Conservation (phyloP, 2,888 invertebrate species). For the Cryptocephalus moraei region DNA sequence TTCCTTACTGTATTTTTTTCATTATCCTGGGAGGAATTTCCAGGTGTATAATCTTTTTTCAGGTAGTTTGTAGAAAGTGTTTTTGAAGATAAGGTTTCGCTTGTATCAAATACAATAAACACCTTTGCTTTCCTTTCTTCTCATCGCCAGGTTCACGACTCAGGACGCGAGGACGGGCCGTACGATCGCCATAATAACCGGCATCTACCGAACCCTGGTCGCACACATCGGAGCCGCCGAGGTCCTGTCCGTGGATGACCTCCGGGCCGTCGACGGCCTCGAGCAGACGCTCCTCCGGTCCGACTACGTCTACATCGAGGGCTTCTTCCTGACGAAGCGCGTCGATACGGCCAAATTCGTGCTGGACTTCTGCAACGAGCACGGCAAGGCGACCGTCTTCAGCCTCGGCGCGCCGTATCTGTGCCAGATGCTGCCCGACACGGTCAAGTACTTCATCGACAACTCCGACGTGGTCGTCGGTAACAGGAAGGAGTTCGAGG, state of each 20-base stretch:
- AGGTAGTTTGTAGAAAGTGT: no score
- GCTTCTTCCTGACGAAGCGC: slow-evolving; percentile 47
- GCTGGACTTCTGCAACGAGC: slow-evolving; percentile 33
- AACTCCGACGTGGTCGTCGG: slow-evolving; percentile 46
- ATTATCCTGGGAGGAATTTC: no score
- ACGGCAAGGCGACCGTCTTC: slow-evolving; percentile 37
- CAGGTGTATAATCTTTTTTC: no score
- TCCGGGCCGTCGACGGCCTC: slow-evolving; percentile 18
- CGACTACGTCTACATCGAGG: slow-evolving; percentile 43
- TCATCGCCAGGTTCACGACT: slow-evolving; percentile 7
- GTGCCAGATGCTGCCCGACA: slow-evolving; percentile 34
- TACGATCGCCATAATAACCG: slow-evolving; percentile 41
- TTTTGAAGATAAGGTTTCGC: no score
- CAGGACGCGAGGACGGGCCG: slow-evolving; percentile 40
- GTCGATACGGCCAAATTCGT: slow-evolving; percentile 38
- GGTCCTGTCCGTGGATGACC: slow-evolving; percentile 31
- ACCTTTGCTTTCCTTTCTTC: no score
- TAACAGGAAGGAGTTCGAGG: slow-evolving; percentile 44
- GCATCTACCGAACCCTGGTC: slow-evolving; percentile 39
- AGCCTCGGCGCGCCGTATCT: slow-evolving; percentile 48
- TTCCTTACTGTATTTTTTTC: no score
- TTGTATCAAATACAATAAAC: no score
- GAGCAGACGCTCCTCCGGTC: slow-evolving; percentile 20
- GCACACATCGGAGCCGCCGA: slow-evolving; percentile 48
- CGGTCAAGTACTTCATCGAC: slow-evolving; percentile 37